Conservation (phyloP, 2,113 vertebrate species). For the Chaetura pelagica region DNA sequence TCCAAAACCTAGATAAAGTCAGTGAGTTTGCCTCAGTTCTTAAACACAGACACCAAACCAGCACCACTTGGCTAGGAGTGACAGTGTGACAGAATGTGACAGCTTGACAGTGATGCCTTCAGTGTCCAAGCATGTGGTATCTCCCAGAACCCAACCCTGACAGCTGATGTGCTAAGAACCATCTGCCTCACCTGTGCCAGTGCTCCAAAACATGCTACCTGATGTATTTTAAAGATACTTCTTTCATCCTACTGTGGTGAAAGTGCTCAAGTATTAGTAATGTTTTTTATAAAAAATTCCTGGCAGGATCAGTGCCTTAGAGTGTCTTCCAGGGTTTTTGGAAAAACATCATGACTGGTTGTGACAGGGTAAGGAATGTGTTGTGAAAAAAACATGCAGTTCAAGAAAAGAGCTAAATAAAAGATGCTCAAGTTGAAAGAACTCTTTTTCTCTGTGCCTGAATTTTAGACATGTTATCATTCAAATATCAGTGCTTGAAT, state of each 20-base stretch:
- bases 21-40: not conserved
- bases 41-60: not conserved
- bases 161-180: not conserved
- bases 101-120: not conserved
- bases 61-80: not conserved
- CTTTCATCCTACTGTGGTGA: not conserved
- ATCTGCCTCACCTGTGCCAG: not conserved
- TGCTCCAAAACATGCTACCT: not conserved
- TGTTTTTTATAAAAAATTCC: not conserved
- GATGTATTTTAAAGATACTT: not conserved
- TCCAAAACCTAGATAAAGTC: not conserved
- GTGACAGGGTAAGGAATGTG: conserved; percentile 4
- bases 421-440: not conserved
- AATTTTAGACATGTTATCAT: conserved; percentile 13
- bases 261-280: not conserved
- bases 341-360: conserved; percentile 7
- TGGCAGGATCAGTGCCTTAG: not conserved
- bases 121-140: not conserved
- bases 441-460: not conserved
- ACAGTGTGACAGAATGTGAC: not conserved
- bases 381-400: conserved; percentile 45
- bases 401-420: conserved; percentile 18
- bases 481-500: conserved; percentile 41
- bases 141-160: not conserved
- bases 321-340: conserved; percentile 19